Evolutionary conservation across 2,797 vertebrate genomes (phyloP).

Genomic region (Tragelaphus oryx): DNA sequence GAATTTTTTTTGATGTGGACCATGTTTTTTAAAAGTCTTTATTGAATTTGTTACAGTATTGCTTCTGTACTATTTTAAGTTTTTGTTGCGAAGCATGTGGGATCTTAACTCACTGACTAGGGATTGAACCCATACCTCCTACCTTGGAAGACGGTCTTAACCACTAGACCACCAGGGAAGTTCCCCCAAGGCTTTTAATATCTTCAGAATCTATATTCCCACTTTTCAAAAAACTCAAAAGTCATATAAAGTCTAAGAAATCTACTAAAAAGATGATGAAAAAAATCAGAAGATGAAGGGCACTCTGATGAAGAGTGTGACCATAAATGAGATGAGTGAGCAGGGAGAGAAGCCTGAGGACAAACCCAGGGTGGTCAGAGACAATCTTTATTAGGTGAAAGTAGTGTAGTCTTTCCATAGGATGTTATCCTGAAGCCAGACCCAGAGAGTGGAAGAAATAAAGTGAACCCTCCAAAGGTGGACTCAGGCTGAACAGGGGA

Average conservation of each 20-base stretch:
- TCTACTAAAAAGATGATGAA: slow-evolving; percentile 67
- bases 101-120: not conserved
- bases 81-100: not conserved
- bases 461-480: slow-evolving; percentile 88
- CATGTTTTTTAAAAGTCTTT: not conserved
- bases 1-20: not conserved
- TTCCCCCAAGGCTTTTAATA: slow-evolving; percentile 57
- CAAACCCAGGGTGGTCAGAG: slow-evolving; percentile 82
- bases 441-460: slow-evolving; percentile 89
- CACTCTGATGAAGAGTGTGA: slow-evolving; percentile 82
- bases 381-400: slow-evolving; percentile 61
- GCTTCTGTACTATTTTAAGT: not conserved
- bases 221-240: slow-evolving; percentile 86
- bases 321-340: slow-evolving; percentile 78
- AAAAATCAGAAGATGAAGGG: slow-evolving; percentile 79
- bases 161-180: not conserved
- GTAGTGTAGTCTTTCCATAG: slow-evolving; percentile 88
- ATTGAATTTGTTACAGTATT: not conserved
- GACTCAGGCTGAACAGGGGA: slow-evolving; percentile 92
- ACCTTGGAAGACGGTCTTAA: not conserved
- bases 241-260: slow-evolving; percentile 86
- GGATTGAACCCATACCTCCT: not conserved
- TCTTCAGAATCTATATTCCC: slow-evolving; percentile 66
- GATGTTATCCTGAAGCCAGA: slow-evolving; percentile 91
- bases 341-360: slow-evolving; percentile 85